Conservation (phyloP, 2,888 invertebrate genomes). For the Scaptomyza reducta region DNA sequence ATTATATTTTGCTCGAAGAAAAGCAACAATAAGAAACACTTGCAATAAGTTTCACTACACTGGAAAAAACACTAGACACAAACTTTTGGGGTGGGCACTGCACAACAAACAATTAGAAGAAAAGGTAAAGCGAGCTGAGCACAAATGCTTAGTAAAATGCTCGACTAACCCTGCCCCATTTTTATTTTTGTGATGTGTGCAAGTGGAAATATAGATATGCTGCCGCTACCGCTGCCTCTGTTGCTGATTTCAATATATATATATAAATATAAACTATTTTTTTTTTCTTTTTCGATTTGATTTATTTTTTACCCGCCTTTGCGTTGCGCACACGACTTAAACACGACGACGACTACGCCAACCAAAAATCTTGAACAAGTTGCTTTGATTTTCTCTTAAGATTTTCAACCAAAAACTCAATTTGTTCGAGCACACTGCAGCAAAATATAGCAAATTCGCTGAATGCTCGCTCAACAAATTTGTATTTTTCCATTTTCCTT, state of each 20-base stretch:
- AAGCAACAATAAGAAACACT: slow-evolving; percentile 9
- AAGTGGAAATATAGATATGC: slow-evolving; percentile 63
- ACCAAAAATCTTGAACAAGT: slow-evolving; percentile 63
- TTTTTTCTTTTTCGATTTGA: slow-evolving; percentile 32
- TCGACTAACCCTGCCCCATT: slow-evolving; percentile 85
- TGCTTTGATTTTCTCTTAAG: slow-evolving; percentile 63
- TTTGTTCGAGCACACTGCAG: slow-evolving; percentile 60
- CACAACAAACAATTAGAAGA: slow-evolving; percentile 22
- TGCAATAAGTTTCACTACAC: slow-evolving; percentile 43
- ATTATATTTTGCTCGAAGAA: not conserved
- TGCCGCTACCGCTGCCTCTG: slow-evolving; percentile 33
- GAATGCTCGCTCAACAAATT: slow-evolving; percentile 58
- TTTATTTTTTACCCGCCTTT: slow-evolving; percentile 73
- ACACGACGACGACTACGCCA: slow-evolving; percentile 77
- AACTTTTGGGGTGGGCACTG: slow-evolving; percentile 10
- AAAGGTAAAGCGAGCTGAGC: slow-evolving; percentile 14
- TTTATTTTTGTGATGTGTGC: slow-evolving; percentile 58
- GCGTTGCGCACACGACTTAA: slow-evolving; percentile 82
- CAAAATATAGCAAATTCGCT: slow-evolving; percentile 67
- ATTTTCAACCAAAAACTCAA: slow-evolving; percentile 59
- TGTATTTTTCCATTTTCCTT: slow-evolving; percentile 42
- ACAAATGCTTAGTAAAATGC: slow-evolving; percentile 35
- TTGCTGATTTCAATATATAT: slow-evolving; percentile 39
- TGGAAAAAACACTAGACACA: slow-evolving; percentile 12
- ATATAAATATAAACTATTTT: slow-evolving; percentile 26